Percentiles rank a stretch among this genome's conserved stretches.
These are phyloP conservation scores for Arizona elegans DNA, from an alignment of 2,113 vertebrate species.

Conservation along the genomic window DNA sequence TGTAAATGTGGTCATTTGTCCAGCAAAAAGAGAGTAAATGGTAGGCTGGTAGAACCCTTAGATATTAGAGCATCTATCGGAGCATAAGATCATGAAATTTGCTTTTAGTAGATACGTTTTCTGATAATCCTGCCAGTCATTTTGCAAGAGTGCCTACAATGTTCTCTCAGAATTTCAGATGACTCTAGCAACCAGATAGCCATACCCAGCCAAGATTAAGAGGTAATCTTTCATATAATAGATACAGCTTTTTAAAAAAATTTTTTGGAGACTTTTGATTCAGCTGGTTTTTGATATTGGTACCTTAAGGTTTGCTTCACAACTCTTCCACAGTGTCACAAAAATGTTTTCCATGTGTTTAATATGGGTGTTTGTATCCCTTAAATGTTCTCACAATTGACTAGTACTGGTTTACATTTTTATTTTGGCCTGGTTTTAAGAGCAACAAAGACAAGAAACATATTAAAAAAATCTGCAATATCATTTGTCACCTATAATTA, in stretches of 20 bases:
- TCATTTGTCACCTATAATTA: neutral
- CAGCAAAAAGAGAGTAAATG: neutral
- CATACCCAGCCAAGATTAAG: neutral
- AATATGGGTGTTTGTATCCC: neutral
- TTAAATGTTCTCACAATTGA: neutral
- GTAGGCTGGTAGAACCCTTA: neutral
- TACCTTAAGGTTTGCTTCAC: neutral
- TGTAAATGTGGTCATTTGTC: neutral
- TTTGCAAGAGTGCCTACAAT: neutral
- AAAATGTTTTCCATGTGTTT: neutral
- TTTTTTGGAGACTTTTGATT: neutral
- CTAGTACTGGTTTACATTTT: neutral
- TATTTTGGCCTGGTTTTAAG: neutral
- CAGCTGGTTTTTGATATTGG: neutral
- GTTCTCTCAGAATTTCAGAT: neutral
- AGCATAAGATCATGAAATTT: neutral
- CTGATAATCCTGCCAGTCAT: neutral
- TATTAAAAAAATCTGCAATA: neutral
- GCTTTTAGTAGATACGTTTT: neutral
- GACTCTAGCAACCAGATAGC: neutral
- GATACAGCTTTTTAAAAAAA: neutral
- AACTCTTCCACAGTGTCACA: neutral
- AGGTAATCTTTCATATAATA: neutral
- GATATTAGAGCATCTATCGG: neutral
- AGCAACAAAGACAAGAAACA: neutral